Evolutionary conservation across 2,113 vertebrate genomes (phyloP).

Genomic region (Thamnophis sirtalis): DNA sequence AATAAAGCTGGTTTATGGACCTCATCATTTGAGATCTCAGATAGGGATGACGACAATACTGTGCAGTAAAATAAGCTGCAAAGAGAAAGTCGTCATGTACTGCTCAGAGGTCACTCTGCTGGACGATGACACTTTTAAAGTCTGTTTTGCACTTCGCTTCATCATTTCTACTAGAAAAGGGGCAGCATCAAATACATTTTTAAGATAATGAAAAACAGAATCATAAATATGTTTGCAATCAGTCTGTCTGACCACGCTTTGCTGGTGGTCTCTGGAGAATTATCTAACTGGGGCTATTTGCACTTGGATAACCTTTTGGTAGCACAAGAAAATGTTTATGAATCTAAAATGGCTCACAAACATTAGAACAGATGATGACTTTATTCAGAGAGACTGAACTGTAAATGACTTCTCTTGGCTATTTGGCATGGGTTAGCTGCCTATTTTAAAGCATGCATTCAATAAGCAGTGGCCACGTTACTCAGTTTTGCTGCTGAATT

Average conservation of each 20-base stretch:
- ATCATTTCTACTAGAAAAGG: slow-evolving; percentile 35
- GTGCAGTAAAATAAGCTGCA: slow-evolving; percentile 19
- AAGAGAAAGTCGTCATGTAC: slow-evolving; percentile 33
- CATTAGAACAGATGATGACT: slow-evolving; percentile 48
- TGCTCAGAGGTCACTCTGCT: slow-evolving; percentile 33
- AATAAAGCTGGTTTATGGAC: slow-evolving; percentile 31
- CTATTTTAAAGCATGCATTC: slow-evolving; percentile 20
- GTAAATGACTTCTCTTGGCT: slow-evolving; percentile 42
- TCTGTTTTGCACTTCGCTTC: slow-evolving; percentile 6
- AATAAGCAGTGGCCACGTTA: not conserved
- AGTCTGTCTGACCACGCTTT: slow-evolving; percentile 54
- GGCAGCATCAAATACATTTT: slow-evolving; percentile 41
- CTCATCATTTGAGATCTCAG: slow-evolving; percentile 43
- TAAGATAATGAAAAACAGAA: slow-evolving; percentile 48
- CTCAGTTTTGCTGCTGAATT: not conserved
- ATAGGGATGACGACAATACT: slow-evolving; percentile 24
- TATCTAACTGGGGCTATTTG: slow-evolving; percentile 55
- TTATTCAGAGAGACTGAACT: slow-evolving; percentile 52
- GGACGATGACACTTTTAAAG: slow-evolving; percentile 38
- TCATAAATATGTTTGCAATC: slow-evolving; percentile 46
- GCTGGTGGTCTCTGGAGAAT: slow-evolving; percentile 37
- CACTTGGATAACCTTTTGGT: slow-evolving; percentile 49
- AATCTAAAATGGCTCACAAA: slow-evolving; percentile 42
- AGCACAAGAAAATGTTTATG: slow-evolving; percentile 55
- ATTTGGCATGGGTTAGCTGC: slow-evolving; percentile 27